These are phyloP conservation scores for Acheta domesticus DNA, from an alignment of 2,888 invertebrate species.

Conservation along the genomic window DNA sequence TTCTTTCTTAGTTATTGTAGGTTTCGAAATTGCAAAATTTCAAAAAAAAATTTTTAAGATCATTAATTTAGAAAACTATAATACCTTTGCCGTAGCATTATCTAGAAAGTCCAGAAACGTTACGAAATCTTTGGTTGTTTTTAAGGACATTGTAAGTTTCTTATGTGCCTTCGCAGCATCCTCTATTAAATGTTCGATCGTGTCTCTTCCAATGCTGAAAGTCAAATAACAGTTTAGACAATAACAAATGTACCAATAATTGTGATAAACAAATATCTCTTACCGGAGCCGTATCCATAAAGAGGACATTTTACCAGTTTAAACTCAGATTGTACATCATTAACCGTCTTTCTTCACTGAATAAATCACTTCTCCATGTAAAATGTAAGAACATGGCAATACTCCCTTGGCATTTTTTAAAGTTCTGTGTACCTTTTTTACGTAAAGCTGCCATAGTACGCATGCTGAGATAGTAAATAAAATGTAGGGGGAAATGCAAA, in stretches of 20 bases:
- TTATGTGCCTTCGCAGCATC: constrained; percentile 63
- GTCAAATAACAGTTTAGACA: background rate
- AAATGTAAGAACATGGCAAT: no score
- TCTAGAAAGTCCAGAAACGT: constrained; percentile 68
- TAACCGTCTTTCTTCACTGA: background rate
- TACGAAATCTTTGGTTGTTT: constrained; percentile 68
- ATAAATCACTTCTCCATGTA: background rate
- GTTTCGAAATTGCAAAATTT: no score
- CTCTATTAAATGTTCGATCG: constrained; percentile 53
- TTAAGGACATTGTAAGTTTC: constrained; percentile 63
- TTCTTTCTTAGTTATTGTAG: no score
- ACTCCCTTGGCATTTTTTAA: no score
- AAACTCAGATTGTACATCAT: background rate
- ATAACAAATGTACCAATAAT: background rate
- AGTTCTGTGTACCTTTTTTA: no score
- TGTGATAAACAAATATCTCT: no score
- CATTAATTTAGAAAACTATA: background rate
- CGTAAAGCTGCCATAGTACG: no score
- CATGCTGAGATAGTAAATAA: no score
- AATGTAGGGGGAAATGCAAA: no score
- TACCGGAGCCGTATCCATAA: no score
- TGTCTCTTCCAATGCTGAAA: constrained; percentile 60
- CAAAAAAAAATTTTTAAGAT: no score
- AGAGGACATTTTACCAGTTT: background rate
- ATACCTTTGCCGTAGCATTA: constrained; percentile 54